Conservation (phyloP, 2,797 vertebrate species). For the Dendrocincla tyrannina region DNA sequence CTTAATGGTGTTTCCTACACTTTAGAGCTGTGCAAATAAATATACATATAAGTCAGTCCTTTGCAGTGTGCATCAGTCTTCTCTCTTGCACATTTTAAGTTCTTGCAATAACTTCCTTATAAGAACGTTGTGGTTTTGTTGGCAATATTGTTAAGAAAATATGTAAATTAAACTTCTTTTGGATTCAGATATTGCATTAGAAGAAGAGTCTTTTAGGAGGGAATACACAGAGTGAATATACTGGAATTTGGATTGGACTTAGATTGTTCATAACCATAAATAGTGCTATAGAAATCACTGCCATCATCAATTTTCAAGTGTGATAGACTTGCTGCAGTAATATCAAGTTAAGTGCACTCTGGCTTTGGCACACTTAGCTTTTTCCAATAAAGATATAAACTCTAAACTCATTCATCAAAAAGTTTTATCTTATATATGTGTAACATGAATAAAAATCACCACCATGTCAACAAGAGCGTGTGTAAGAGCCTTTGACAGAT, state of each 20-base stretch:
- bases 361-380: not conserved
- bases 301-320: not conserved
- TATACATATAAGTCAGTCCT: not conserved
- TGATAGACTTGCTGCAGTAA: not conserved
- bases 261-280: not conserved
- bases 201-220: not conserved
- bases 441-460: not conserved
- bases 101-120: not conserved
- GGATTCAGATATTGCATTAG: not conserved
- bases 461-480: not conserved
- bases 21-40: not conserved
- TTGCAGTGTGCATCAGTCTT: not conserved
- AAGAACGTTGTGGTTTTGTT: not conserved
- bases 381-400: not conserved
- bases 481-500: not conserved
- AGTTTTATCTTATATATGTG: not conserved
- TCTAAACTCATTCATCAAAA: not conserved
- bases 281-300: not conserved
- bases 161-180: not conserved
- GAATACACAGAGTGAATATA: not conserved
- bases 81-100: not conserved
- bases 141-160: not conserved
- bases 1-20: not conserved
- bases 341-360: not conserved
- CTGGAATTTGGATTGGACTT: not conserved